A percentile compares a stretch with the other conserved stretches of the same genome.
Evolutionary conservation across 2,113 vertebrate genomes (phyloP).

Genomic region (Lutjanus erythropterus): DNA sequence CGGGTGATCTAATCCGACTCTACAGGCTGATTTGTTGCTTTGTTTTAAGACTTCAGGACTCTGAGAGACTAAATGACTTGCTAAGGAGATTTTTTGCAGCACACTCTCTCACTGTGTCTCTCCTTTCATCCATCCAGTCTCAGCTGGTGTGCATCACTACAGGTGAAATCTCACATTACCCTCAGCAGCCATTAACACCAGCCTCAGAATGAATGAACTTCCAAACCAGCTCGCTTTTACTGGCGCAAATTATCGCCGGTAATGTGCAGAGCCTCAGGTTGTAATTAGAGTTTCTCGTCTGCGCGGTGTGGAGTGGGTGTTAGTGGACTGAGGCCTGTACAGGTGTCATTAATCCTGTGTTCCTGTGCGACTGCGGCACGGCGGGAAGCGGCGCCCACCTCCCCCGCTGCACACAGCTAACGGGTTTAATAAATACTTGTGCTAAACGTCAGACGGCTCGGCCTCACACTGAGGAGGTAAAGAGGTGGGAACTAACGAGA

Average conservation of each 20-base stretch:
- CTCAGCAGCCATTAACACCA: constrained; percentile 56
- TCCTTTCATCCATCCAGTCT: constrained; percentile 3
- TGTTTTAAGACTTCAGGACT: neutral
- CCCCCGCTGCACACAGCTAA: constrained; percentile 27
- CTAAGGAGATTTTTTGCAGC: neutral
- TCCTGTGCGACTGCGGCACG: constrained; percentile 40
- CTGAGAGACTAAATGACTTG: constrained; percentile 5
- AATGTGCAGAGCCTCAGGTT: constrained; percentile 60
- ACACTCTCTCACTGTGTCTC: neutral
- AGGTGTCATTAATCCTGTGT: constrained; percentile 64
- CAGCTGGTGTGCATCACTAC: constrained; percentile 40
- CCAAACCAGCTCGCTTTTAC: constrained; percentile 46
- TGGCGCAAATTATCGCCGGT: constrained; percentile 57
- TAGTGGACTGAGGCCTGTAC: constrained; percentile 48
- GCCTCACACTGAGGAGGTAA: constrained; percentile 54
- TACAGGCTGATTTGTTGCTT: neutral
- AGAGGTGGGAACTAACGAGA: constrained; percentile 57
- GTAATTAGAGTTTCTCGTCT: constrained; percentile 62
- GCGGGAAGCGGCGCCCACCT: constrained; percentile 23
- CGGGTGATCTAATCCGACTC: neutral
- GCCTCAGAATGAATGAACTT: constrained; percentile 52
- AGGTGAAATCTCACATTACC: constrained; percentile 58
- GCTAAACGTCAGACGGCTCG: constrained; percentile 13
- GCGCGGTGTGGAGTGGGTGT: constrained; percentile 20
- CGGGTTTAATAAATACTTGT: constrained; percentile 63